Base-by-base conservation (phyloP, 2,797 vertebrate species). In the Buphagus erythrorhynchus region DNA sequence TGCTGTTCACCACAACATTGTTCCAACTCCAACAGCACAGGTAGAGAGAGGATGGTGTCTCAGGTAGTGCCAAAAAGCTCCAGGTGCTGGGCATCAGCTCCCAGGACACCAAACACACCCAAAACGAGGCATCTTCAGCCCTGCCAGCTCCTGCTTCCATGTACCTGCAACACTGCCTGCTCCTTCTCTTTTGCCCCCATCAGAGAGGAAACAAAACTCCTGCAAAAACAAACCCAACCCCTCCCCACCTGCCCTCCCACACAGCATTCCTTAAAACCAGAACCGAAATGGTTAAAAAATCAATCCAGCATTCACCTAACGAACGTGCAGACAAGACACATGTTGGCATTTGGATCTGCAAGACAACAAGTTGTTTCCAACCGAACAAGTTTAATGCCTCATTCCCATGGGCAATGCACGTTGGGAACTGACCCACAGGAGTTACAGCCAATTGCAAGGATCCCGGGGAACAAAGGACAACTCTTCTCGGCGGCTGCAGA, bases 351-450 rank as follows among this genome's bases (percentile, higher is more conserved):
- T 33, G 91, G 45, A 91, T 67, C 79, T 49, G 80, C 0, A 3
- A 92, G 58, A 93, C 15, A 1, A 83, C 33, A 92, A 79, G 61
- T 65, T 78, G 89, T 86, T 96, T 93, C 81, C 74, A 71, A 93
- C 55, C 0, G 45, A 92, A 81, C 61, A 82, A 75, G 91, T 90
- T 96, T 86, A 97, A 96, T 93, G 93, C 87, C 88, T 95, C 87
- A 35, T 79, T 77, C 94, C 94, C 93, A 57, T 5, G 28, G 71
- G 90, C 73, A 94, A 83, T 81, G 90, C 68, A 33, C 0, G 22
- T 58, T 25, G 11, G 76, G 88, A 94, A 90, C 45, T n/a, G 79
- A 90, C 87, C 92, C 86, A 84, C 28, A 36, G 51, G 79, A 88
- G 66, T 68, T 95, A 96, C 79, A 95, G 75, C 91, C 80, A 76